Conservation (phyloP, 2,888 invertebrate species). For the Agrotis exclamationis region DNA sequence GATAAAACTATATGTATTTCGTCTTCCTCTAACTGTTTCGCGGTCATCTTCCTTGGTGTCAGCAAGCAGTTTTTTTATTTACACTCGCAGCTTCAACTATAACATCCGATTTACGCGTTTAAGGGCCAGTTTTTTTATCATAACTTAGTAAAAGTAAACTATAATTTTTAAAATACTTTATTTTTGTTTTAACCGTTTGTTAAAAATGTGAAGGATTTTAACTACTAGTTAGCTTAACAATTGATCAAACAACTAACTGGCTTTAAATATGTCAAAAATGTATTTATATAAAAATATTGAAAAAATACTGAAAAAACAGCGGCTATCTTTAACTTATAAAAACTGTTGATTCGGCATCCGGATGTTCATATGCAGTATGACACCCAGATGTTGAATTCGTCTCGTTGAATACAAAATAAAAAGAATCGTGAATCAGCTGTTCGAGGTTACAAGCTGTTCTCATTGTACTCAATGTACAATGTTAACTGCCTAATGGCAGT, state of each 20-base stretch:
- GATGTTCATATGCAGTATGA: constrained; percentile 11
- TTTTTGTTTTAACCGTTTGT: too few relatives aligned
- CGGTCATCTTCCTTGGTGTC: too few relatives aligned
- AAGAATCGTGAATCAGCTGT: constrained; percentile 45
- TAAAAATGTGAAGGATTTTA: too few relatives aligned
- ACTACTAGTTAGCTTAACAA: too few relatives aligned
- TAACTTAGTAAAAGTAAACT: too few relatives aligned
- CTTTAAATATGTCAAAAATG: too few relatives aligned
- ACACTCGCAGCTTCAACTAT: constrained; percentile 7
- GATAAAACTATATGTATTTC: too few relatives aligned
- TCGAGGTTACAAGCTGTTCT: constrained; percentile 14
- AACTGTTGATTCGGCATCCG: constrained; percentile 6
- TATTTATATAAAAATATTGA: background rate
- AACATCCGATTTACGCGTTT: background rate
- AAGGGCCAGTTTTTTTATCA: too few relatives aligned
- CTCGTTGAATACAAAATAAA: constrained; percentile 33
- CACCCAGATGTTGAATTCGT: constrained; percentile 37
- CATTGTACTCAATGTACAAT: constrained; percentile 3
- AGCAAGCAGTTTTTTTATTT: background rate
- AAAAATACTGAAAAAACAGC: background rate
- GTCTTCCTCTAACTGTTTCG: too few relatives aligned
- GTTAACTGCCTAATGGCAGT: background rate
- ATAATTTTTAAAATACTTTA: too few relatives aligned
- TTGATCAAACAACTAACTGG: too few relatives aligned
- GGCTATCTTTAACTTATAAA: background rate